Percentiles rank a stretch among this genome's conserved stretches.
These are phyloP conservation scores for Acronicta aceris DNA, from an alignment of 2,888 invertebrate species.

Conservation along the genomic window DNA sequence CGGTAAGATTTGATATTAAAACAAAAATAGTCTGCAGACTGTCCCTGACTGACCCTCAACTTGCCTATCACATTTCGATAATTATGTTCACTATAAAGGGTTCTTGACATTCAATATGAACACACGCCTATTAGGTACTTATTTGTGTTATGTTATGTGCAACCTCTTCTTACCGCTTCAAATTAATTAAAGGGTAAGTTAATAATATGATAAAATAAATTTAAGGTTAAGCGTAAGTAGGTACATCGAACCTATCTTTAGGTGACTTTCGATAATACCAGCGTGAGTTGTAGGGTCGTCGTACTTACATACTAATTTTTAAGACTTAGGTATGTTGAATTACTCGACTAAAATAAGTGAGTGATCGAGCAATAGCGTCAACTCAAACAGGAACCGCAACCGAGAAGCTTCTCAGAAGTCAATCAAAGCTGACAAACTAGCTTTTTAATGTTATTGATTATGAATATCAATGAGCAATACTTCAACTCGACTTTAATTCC, in stretches of 20 bases:
- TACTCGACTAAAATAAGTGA: too few relatives aligned
- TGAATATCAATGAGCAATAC: conserved; percentile 17
- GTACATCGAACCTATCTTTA: too few relatives aligned
- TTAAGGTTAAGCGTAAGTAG: conserved; percentile 20
- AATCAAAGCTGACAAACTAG: conserved; percentile 35
- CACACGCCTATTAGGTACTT: too few relatives aligned
- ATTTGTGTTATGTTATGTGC: background rate
- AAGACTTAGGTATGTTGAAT: too few relatives aligned
- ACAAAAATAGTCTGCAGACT: conserved; percentile 48
- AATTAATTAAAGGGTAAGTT: background rate
- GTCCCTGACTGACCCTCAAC: conserved; percentile 43
- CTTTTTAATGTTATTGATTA: conserved; percentile 15
- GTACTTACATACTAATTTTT: too few relatives aligned
- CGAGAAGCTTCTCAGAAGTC: conserved; percentile 24
- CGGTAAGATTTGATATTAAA: conserved; percentile 53
- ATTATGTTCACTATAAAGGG: background rate
- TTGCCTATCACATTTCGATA: conserved; percentile 42
- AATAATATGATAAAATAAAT: background rate
- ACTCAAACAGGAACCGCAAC: conserved; percentile 23
- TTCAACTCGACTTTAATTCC: conserved; percentile 9
- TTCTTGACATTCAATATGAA: background rate
- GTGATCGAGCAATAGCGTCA: conserved; percentile 1
- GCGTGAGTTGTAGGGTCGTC: background rate
- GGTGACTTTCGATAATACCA: conserved; percentile 4
- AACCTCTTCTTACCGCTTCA: conserved; percentile 1